Percentiles rank a stretch among this genome's conserved stretches.
These are phyloP conservation scores for Malurus alboscapulatus DNA, from an alignment of 2,113 vertebrate genomes.

Conservation along the genomic window DNA sequence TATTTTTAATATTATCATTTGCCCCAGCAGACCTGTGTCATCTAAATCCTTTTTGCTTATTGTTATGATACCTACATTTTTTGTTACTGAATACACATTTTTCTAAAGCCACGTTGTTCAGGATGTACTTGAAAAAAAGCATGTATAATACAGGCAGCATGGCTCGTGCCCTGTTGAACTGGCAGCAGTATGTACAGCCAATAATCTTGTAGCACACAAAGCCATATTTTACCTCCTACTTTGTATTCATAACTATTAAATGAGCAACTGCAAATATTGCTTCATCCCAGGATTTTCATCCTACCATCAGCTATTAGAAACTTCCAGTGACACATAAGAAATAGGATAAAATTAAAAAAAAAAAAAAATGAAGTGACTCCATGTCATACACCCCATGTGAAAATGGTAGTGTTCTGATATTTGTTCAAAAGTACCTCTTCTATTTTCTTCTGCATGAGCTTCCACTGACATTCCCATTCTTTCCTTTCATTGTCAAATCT, in stretches of 20 bases:
- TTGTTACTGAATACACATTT: not conserved
- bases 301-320: not conserved
- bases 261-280: not conserved
- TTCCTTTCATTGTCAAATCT: slow-evolving; percentile 91
- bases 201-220: not conserved
- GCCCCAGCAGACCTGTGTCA: not conserved
- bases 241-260: not conserved
- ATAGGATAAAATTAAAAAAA: not conserved
- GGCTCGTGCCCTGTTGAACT: not conserved
- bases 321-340: not conserved
- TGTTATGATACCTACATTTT: not conserved
- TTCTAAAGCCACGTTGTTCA: not conserved
- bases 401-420: not conserved
- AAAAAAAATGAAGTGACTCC: not conserved
- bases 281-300: not conserved
- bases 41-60: not conserved
- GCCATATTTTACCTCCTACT: not conserved
- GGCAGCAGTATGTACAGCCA: not conserved
- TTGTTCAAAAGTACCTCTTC: slow-evolving; percentile 82
- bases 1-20: slow-evolving; percentile 7
- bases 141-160: not conserved
- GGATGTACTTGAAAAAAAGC: not conserved
- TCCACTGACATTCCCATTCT: slow-evolving; percentile 95
- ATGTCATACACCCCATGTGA: not conserved
- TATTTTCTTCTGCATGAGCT: slow-evolving; percentile 95